phyloP scores from a whole-genome alignment of 2,888 invertebrate species.

The Brachypalpus laphriformis region DNA sequence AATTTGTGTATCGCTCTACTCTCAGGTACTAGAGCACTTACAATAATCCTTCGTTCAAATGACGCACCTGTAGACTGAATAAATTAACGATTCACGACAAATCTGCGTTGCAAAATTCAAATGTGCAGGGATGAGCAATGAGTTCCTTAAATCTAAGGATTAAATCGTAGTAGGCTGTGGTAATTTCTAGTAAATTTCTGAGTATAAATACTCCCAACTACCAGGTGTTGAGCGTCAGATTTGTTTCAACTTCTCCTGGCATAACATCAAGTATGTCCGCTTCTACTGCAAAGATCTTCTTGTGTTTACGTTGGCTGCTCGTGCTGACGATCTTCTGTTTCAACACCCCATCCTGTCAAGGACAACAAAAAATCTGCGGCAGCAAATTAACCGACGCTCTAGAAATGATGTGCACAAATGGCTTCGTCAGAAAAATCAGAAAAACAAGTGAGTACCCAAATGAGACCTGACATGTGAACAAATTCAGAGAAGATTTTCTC shows the following conservation, averaged over 20 bases:
- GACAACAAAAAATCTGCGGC: neutral
- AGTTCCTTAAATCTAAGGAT: neutral
- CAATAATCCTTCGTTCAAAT: neutral
- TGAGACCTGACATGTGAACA: neutral
- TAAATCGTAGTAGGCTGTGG: neutral
- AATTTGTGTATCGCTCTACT: neutral
- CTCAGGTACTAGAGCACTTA: neutral
- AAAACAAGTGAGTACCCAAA: conserved; percentile 9
- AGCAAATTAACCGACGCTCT: neutral
- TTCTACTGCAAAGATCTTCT: neutral
- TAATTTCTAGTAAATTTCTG: neutral
- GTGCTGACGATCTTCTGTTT: neutral
- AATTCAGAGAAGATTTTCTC: neutral
- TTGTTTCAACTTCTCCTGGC: neutral
- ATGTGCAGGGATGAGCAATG: neutral
- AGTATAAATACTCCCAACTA: conserved; percentile 1
- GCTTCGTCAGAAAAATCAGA: neutral
- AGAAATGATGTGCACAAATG: neutral
- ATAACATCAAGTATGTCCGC: conserved; percentile 1
- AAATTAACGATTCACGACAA: neutral
- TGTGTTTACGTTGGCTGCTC: neutral
- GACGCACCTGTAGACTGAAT: neutral
- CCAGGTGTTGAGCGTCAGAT: neutral
- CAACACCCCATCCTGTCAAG: neutral
- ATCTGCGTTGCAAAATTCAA: conserved; percentile 4